phyloP scores from a whole-genome alignment of 2,113 vertebrate species.

The Nannospalax galili region DNA sequence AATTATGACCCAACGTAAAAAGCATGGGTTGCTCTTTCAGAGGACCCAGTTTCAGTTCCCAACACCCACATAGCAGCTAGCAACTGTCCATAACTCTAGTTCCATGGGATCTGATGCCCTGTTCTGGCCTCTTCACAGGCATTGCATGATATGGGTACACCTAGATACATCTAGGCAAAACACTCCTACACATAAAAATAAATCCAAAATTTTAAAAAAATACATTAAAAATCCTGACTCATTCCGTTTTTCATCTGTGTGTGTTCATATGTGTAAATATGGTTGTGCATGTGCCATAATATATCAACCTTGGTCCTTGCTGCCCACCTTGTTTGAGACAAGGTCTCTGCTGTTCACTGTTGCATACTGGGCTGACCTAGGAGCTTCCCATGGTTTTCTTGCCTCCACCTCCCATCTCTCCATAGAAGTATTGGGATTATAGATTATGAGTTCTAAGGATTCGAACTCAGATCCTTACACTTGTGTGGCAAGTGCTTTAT shows the following conservation, averaged over 20 bases:
- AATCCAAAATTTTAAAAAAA: too few species aligned
- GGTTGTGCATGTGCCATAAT: neutral
- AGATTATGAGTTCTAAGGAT: neutral
- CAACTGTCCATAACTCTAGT: too few species aligned
- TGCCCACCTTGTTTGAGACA: neutral
- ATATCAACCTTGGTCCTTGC: neutral
- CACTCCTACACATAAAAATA: too few species aligned
- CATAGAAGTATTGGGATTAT: neutral
- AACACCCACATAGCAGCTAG: too few species aligned
- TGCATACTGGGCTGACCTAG: neutral
- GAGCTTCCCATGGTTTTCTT: neutral
- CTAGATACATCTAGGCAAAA: too few species aligned
- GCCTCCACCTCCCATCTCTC: neutral
- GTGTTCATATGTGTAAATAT: too few species aligned
- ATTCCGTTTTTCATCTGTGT: neutral
- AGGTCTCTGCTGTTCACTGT: neutral
- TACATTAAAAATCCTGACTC: neutral
- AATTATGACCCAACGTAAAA: too few species aligned
- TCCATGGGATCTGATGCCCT: too few species aligned
- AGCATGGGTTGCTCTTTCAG: too few species aligned
- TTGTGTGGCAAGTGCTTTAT: fast-evolving
- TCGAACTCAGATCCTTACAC: neutral
- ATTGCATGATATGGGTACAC: too few species aligned
- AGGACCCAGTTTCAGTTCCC: too few species aligned
- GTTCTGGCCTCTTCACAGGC: too few species aligned